Base-by-base conservation (phyloP, 2,888 invertebrate species). In the Crioceris asparagi region DNA sequence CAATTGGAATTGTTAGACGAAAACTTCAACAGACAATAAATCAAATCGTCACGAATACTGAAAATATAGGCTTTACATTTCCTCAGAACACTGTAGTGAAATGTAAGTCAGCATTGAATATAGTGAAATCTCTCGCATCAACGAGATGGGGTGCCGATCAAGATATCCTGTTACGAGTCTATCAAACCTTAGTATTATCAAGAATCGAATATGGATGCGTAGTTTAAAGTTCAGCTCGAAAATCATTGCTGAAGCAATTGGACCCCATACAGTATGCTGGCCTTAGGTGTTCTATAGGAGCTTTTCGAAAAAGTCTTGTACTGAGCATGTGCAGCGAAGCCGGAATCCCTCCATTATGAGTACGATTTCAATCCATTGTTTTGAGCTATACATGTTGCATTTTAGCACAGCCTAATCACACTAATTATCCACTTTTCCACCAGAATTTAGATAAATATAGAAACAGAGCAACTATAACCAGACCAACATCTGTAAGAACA, bases 131-230 rank as follows among this genome's bases (percentile, higher is more conserved):
- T 17, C 4, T 36, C 5, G 19, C 19, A 5, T 18, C 17, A 10
- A 32, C 27, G n/a, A 29, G 32, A 15, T 40, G 33, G 36, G 40
- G 40, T 10, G 29, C 40, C 1, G 32, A 40, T 29, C 17, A 11
- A 14, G 17, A 36, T 7, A 18, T 29, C 6, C 17, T 40, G 6
- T 25, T 39, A 4, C 17, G 11, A 6, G 19, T 32, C 7, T 39
- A 32, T 10, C 18, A 35, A 16, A 3, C 32, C 4, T 14, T 39
- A 12, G 18, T 39, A 3, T 27, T 26, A 4, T 26, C 29, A 3
- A 27, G 14, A 27, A 23, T 39, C 5, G 39, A 39, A n/a, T 36
- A 39, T 27, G 32, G 32, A 7, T 17, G 29, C 17, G 23, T 32
- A 7, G 16, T 32, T 7, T 39, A 35, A 12, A 16, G 21, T 14